Conservation (phyloP, 2,113 vertebrate genomes). For the Peromyscus californicus region DNA sequence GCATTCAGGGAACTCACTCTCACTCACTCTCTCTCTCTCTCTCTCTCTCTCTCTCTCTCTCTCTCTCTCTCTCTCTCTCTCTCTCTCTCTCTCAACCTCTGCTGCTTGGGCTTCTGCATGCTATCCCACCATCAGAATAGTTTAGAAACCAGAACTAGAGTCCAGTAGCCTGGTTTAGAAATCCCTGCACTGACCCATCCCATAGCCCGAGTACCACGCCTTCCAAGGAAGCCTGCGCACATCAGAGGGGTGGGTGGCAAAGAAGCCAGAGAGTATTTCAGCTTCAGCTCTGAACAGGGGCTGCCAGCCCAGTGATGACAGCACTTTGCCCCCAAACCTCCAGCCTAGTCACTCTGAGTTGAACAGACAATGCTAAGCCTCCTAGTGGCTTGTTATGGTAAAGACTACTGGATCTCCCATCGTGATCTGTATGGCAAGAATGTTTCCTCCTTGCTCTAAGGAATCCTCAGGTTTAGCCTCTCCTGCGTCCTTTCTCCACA, state of each 20-base stretch:
- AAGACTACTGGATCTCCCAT: neutral
- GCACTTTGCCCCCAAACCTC: too few species aligned
- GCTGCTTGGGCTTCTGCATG: neutral
- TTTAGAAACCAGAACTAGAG: neutral
- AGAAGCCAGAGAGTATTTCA: neutral
- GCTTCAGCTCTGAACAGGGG: neutral
- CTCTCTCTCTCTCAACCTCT: slow-evolving; percentile 53
- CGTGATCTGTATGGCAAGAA: neutral
- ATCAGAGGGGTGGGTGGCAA: neutral
- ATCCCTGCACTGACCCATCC: neutral
- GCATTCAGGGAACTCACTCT: slow-evolving; percentile 52
- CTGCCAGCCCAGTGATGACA: too few species aligned
- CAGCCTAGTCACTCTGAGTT: neutral
- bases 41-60: slow-evolving; percentile 31
- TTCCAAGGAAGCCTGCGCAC: neutral
- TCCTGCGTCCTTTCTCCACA: accelerated
- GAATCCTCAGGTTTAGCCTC: too few species aligned
- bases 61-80: neutral
- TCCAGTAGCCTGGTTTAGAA: neutral
- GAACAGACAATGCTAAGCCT: neutral
- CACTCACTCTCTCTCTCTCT: slow-evolving; percentile 30
- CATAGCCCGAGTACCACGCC: neutral
- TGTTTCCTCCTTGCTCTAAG: neutral
- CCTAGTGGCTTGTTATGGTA: neutral
- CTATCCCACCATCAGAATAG: neutral